These are phyloP conservation scores for Brachypalpus laphriformis DNA, from an alignment of 2,888 invertebrate genomes.

Conservation along the genomic window DNA sequence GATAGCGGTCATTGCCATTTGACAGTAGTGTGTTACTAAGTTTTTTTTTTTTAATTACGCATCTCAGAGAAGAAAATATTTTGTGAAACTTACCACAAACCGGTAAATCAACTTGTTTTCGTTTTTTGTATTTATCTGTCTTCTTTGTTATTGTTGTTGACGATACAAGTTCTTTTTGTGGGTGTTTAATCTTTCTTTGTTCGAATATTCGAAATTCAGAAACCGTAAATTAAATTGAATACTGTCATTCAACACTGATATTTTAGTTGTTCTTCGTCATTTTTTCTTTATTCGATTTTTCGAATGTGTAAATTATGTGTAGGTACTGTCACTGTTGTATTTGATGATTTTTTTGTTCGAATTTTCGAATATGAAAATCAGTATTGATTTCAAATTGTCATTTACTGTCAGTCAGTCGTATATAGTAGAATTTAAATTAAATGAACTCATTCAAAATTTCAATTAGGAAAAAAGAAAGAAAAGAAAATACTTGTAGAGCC, in stretches of 20 bases:
- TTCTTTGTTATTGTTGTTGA: not conserved
- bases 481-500: not conserved
- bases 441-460: too few species aligned
- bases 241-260: not conserved
- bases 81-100: slow-evolving; percentile 14
- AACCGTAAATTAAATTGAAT: not conserved
- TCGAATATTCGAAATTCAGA: slow-evolving; percentile 7
- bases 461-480: not conserved
- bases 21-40: slow-evolving; percentile 61
- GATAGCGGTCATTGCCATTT: slow-evolving; percentile 72
- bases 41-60: slow-evolving; percentile 60
- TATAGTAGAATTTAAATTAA: too few species aligned
- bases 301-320: too few species aligned
- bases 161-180: slow-evolving; percentile 1
- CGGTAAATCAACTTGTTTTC: slow-evolving; percentile 36
- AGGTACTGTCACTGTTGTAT: too few species aligned
- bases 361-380: not conserved
- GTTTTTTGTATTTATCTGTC: not conserved
- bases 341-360: slow-evolving; percentile 16
- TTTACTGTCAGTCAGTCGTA: not conserved
- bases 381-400: not conserved
- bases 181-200: slow-evolving; percentile 24
- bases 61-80: slow-evolving; percentile 16
- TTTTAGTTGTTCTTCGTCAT: too few species aligned
- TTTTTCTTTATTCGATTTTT: too few species aligned